A percentile compares a stretch with the other conserved stretches of the same genome.
Evolutionary conservation across 2,113 vertebrate genomes (phyloP).

Genomic region (Megaceryle torquata): DNA sequence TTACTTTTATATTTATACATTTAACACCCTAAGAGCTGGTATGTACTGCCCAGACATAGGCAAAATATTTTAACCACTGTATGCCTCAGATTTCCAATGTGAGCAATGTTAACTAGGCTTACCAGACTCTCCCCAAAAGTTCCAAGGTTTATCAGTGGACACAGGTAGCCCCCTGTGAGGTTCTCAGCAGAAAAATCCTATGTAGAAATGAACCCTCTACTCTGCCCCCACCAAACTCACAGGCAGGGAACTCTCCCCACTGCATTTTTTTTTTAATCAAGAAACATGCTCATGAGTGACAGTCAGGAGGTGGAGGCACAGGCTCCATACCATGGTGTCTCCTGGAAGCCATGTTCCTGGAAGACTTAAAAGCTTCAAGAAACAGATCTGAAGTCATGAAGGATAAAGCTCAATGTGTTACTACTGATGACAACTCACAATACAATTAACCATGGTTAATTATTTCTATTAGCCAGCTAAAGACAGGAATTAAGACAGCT

Average conservation of each 20-base stretch:
- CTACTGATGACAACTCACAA: background rate
- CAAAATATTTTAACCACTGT: background rate
- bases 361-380: background rate
- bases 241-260: background rate
- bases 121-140: background rate
- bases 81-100: background rate
- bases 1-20: background rate
- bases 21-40: background rate
- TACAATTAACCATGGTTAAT: background rate
- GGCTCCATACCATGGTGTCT: background rate
- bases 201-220: background rate
- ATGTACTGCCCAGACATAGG: background rate
- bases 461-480: background rate
- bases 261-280: background rate
- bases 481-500: background rate
- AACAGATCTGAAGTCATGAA: background rate
- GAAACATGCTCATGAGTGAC: background rate
- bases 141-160: background rate
- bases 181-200: background rate
- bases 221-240: background rate
- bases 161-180: background rate
- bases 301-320: background rate
- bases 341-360: accelerated
- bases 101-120: background rate
- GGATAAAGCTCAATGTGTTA: background rate